phyloP scores from a whole-genome alignment of 2,113 vertebrate genomes.

The Lophochroa leadbeateri region DNA sequence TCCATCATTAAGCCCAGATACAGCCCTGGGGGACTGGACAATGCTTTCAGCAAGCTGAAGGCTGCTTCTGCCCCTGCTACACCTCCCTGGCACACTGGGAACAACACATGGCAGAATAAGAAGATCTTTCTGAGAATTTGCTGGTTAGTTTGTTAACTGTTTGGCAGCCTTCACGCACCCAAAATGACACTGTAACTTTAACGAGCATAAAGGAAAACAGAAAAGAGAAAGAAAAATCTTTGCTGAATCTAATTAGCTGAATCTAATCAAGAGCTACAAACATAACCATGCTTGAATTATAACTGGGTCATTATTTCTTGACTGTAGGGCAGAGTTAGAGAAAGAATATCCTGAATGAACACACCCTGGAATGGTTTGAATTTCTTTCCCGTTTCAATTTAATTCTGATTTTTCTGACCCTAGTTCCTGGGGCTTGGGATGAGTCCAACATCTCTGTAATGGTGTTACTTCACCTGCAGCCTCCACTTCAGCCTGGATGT shows the following conservation, averaged over 20 bases:
- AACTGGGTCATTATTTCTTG: constrained; percentile 52
- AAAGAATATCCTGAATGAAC: constrained; percentile 60
- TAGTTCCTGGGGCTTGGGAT: constrained; percentile 58
- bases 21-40: not conserved
- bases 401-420: constrained; percentile 49
- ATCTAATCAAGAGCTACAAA: constrained; percentile 58
- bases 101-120: not conserved
- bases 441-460: constrained; percentile 41
- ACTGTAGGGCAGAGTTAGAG: constrained; percentile 62
- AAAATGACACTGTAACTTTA: not conserved
- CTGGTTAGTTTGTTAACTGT: not conserved
- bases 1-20: not conserved
- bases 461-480: constrained; percentile 52
- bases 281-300: constrained; percentile 24
- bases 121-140: not conserved
- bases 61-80: not conserved
- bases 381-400: constrained; percentile 47
- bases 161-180: not conserved
- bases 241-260: constrained; percentile 56
- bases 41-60: not conserved
- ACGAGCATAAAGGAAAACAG: constrained; percentile 29
- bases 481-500: not conserved
- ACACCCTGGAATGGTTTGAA: constrained; percentile 52
- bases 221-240: constrained; percentile 26
- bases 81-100: not conserved